Evolutionary conservation across 2,113 vertebrate genomes (phyloP), one percentile per base, ranked within the genome.

Genomic region (Salminus brasiliensis): DNA sequence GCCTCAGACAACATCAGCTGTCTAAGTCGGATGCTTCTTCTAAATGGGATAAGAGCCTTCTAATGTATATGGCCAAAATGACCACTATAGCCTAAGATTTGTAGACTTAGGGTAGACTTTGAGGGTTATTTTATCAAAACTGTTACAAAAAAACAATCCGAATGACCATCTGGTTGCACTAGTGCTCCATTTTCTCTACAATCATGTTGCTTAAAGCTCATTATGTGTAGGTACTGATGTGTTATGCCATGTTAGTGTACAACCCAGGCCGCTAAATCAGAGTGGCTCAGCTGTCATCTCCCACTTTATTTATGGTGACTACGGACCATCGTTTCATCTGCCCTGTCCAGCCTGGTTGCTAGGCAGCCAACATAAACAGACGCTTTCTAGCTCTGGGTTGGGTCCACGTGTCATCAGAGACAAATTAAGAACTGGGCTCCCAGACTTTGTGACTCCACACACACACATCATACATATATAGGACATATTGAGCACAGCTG

Each of bases 351-450:
- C 30, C 12, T 57, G 65, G 79, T 84, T 74, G 63, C 76, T 81
- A 82, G 68, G 85, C 74, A 71, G 53, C 36, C 34, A 11, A 57
- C 7, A 49, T 34, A 76, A 77, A 86, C 76, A 76, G 63, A n/a
- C 49, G 30, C 55, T 59, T 76, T 84, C 60, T 81, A 70, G 69
- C 66, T 36, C 25, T 69, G 70, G 72, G 82, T 43, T 82, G 71
- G 78, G 81, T 34, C 29, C 30, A 34, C 74, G 67, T 57, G 49
- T 75, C 74, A 76, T 66, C 70, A 21, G 66, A 74, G 78, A 84
- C 81, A 81, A 86, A 83, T 81, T 70, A 79, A 80, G 41, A 55
- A 23, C 49, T 29, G 23, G 80, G 43, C 2, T 30, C 7, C 23
- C 66, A 55, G 27, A 77, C 66, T 16, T n/a, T 29, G 53, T 70